phyloP scores from a whole-genome alignment of 2,797 vertebrate species.

The Pygocentrus nattereri region DNA sequence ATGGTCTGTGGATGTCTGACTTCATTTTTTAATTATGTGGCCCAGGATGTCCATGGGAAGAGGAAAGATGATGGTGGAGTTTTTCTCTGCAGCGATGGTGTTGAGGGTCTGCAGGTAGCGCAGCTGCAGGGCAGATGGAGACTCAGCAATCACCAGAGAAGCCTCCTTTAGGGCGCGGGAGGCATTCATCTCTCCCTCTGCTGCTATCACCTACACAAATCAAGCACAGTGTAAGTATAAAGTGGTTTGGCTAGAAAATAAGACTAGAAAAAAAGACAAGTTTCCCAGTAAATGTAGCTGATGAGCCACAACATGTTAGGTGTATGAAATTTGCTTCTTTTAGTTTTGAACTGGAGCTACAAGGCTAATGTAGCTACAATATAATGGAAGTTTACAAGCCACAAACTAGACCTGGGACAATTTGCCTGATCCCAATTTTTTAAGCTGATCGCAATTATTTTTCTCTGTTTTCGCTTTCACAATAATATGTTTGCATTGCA shows the following conservation, averaged over 20 bases:
- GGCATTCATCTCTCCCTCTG: slow-evolving; percentile 85
- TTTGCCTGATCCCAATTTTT: no score
- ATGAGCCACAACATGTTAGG: no score
- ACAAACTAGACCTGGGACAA: no score
- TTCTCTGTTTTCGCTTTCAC: no score
- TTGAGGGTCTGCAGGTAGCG: slow-evolving; percentile 85
- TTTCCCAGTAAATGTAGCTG: no score
- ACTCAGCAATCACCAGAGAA: slow-evolving; percentile 82
- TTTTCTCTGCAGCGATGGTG: slow-evolving; percentile 84
- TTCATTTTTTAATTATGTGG: slow-evolving; percentile 75
- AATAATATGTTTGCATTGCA: no score
- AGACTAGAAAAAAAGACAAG: no score
- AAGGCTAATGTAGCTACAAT: not conserved
- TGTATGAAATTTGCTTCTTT: no score
- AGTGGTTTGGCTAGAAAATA: not conserved
- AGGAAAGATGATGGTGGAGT: slow-evolving; percentile 87
- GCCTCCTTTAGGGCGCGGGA: slow-evolving; percentile 84
- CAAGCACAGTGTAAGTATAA: not conserved
- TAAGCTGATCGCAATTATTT: no score
- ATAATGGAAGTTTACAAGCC: no score
- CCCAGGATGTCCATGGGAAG: slow-evolving; percentile 79
- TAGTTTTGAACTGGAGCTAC: not conserved
- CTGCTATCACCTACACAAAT: slow-evolving; percentile 78
- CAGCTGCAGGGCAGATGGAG: slow-evolving; percentile 83
- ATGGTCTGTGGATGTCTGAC: not conserved